Percentiles rank a stretch among this genome's conserved stretches.
Conservation (phyloP, 2,113 vertebrate species). For the Phalacrocorax carbo region DNA sequence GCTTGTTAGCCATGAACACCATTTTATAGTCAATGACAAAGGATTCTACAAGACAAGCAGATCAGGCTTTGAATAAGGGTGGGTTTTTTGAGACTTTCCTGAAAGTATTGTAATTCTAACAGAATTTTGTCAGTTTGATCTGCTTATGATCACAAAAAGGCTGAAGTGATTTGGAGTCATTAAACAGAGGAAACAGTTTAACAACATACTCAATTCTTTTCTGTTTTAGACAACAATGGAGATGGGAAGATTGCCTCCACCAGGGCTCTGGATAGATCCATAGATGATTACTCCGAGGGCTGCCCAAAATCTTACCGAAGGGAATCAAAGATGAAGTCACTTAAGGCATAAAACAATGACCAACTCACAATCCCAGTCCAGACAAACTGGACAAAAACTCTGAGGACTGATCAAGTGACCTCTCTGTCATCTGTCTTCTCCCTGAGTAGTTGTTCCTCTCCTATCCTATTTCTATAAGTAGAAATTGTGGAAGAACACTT, state of each 20-base stretch:
- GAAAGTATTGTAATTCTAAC: background rate
- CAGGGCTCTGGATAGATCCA: background rate
- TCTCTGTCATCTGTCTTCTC: background rate
- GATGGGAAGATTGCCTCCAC: background rate
- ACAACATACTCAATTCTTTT: background rate
- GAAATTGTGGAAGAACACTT: background rate
- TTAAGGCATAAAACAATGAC: background rate
- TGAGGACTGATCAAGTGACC: background rate
- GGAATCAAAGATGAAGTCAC: background rate
- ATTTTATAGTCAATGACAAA: background rate
- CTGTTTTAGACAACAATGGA: background rate
- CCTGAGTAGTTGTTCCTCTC: background rate
- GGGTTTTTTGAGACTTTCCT: background rate
- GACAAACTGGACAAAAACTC: background rate
- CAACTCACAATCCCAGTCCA: background rate
- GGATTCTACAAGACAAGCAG: background rate
- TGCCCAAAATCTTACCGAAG: background rate
- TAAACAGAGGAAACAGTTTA: background rate
- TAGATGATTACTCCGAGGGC: background rate
- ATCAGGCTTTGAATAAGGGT: background rate
- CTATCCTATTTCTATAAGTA: background rate
- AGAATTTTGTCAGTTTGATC: background rate
- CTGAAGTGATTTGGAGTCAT: background rate
- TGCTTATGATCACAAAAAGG: background rate
- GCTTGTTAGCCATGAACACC: background rate